Evolutionary conservation across 1,140 invertebrate genomes (phyloP).

Genomic region (Drosophila sulfurigaster): DNA sequence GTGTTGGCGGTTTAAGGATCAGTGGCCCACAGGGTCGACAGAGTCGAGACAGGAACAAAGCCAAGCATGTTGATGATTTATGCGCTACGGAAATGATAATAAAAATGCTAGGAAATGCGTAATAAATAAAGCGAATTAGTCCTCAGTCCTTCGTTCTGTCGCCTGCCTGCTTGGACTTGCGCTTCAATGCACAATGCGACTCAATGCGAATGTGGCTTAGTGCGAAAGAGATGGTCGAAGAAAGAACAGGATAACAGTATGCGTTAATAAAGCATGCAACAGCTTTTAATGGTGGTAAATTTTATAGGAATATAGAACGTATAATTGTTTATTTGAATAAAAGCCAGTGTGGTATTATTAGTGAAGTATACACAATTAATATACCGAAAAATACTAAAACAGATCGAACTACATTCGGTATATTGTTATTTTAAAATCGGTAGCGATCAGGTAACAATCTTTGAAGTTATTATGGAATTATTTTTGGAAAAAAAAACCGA

Average conservation of each 20-base stretch:
- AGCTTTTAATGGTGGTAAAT: constrained; percentile 3
- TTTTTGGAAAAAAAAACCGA: too few species aligned
- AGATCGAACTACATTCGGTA: too few species aligned
- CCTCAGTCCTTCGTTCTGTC: constrained; percentile 20
- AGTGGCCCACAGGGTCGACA: constrained; percentile 16
- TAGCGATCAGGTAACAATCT: too few species aligned
- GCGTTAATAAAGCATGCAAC: constrained; percentile 13
- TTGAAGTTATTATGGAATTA: too few species aligned
- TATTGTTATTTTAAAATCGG: too few species aligned
- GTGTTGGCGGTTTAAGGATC: constrained; percentile 42
- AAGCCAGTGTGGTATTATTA: too few species aligned
- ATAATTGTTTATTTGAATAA: too few species aligned
- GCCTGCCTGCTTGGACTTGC: constrained; percentile 42
- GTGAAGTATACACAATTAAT: too few species aligned
- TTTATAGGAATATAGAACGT: too few species aligned
- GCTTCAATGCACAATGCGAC: constrained; percentile 48
- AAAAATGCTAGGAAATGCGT: constrained; percentile 80
- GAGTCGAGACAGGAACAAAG: constrained; percentile 29
- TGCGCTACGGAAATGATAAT: constrained; percentile 79
- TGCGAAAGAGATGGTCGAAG: constrained; percentile 5
- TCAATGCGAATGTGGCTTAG: constrained; percentile 18
- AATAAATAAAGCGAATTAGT: constrained; percentile 80
- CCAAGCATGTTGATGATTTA: constrained; percentile 66
- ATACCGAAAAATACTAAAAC: too few species aligned
- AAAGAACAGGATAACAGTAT: neutral